A percentile compares a stretch with the other conserved stretches of the same genome.
phyloP scores from a whole-genome alignment of 2,113 vertebrate species.

The Tyrannus savana region DNA sequence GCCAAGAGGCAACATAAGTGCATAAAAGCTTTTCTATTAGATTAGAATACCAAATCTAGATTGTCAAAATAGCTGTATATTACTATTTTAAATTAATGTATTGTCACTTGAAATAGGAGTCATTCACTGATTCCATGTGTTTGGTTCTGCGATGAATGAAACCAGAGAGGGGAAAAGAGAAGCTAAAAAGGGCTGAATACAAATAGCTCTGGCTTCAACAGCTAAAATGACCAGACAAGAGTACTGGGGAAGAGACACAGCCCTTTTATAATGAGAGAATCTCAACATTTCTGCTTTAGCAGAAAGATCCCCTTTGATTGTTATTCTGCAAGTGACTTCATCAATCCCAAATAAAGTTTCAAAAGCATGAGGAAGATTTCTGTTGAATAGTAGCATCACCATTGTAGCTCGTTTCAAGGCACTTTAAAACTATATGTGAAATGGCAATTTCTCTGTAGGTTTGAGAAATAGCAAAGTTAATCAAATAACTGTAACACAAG shows the following conservation, averaged over 20 bases:
- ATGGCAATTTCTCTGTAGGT: not conserved
- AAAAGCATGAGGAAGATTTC: not conserved
- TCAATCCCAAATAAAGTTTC: not conserved
- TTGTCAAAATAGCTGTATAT: not conserved
- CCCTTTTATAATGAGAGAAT: not conserved
- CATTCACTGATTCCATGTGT: not conserved
- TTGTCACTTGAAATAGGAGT: not conserved
- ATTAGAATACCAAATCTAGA: conserved; percentile 23
- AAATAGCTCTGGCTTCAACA: not conserved
- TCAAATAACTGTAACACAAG: not conserved
- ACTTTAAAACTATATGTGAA: not conserved
- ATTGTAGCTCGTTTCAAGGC: not conserved
- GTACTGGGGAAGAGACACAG: not conserved
- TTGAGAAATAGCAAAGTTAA: not conserved
- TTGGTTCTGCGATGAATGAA: not conserved
- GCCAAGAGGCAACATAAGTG: not conserved
- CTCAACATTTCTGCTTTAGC: not conserved
- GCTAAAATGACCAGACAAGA: not conserved
- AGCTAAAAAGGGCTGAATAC: not conserved
- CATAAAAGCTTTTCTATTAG: conserved; percentile 50
- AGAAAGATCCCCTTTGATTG: not conserved
- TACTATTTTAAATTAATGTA: not conserved
- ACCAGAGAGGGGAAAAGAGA: not conserved
- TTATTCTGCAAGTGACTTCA: not conserved
- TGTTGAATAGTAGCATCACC: not conserved